Evolutionary conservation across 30 jellyfish, hydroid and myxozoan species (phyloP).

Genomic region (Rhopilema esculentum): DNA sequence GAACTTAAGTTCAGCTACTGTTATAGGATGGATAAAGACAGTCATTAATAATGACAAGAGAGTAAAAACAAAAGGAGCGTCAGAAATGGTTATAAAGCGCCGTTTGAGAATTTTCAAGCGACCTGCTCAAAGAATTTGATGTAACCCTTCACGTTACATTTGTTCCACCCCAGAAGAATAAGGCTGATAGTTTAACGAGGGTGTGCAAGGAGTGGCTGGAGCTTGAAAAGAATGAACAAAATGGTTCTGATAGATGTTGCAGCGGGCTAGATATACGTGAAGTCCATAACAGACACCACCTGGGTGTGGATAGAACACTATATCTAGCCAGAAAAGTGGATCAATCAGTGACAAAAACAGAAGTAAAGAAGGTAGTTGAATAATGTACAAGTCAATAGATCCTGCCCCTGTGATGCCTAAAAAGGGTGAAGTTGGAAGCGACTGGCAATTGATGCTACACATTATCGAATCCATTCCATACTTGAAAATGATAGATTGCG

Average conservation of each 20-base stretch:
- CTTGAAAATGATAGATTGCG: slow-evolving; percentile 26
- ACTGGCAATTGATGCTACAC: slow-evolving; percentile 41
- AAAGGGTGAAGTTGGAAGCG: slow-evolving; percentile 6
- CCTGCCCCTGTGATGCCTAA: slow-evolving; percentile 32
- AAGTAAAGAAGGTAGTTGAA: slow-evolving; percentile 16
- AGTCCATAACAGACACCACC: slow-evolving; percentile 26
- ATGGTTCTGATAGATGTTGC: slow-evolving; percentile 7
- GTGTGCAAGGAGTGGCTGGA: slow-evolving; percentile 32
- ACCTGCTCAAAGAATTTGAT: not conserved
- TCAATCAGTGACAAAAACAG: slow-evolving; percentile 34
- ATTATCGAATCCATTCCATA: slow-evolving; percentile 13
- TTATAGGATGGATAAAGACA: slow-evolving; percentile 24
- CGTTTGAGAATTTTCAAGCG: not conserved
- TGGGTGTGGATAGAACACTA: slow-evolving; percentile 38
- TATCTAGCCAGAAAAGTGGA: slow-evolving; percentile 5
- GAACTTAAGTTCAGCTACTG: slow-evolving; percentile 42
- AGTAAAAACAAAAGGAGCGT: slow-evolving; percentile 2
- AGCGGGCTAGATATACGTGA: not conserved
- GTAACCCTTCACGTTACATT: not conserved
- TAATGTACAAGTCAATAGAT: slow-evolving; percentile 28
- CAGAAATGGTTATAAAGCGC: slow-evolving; percentile 25
- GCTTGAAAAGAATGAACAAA: not conserved
- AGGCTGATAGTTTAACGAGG: slow-evolving; percentile 44
- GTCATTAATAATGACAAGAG: not conserved
- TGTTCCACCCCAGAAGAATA: slow-evolving; percentile 28